Base-by-base conservation (phyloP, 1,140 invertebrate genomes). In the Zelostemma sp. region DNA sequence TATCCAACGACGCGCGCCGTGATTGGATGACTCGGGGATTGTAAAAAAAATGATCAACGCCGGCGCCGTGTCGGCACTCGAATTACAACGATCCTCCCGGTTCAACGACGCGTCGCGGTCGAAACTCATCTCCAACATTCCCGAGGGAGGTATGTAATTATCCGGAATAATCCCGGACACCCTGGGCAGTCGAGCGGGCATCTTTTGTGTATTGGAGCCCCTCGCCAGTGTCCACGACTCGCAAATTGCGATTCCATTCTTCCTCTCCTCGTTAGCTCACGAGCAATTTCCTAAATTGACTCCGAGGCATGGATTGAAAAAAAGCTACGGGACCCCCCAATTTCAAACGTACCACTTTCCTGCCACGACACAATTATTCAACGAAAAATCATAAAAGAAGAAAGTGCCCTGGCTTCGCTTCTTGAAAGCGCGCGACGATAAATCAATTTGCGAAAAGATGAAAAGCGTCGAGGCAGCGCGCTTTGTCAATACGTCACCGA, bases 71-170 rank as follows among this genome's bases (percentile, higher is more conserved):
- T 57, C 15, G 56, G 35, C 47, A 40, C 17, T 53, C 46, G 47
- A 70, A 60, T 68, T 55, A 25, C 50, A 25, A 40, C 49, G 64
- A 59, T 56, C 56, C 9, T 51, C 11, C 17, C 38, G 1, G 51
- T 6, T 46, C 25, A 48, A 17, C 62, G 43, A 54, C 51, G 49
- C 43, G 46, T 60, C 67, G 45, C 55, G 25, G 51, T 62, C 71
- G 38, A 68, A 74, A 70, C 75, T 78, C 72, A 74, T 78, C 78
- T 78, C 67, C 50, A 74, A 78, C 76, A 77, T 79, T 78, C 75
- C 76, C 70, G 1, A 54, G 62, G 62, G 67, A 72, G 19, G 65
- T 69, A 60, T 78, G 67, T 76, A 78, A 79, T 79, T 79, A 78
- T 75, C 67, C 54, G 67, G 63, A 75, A 79, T 79, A 76, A 78